Evolutionary conservation across 2,888 invertebrate genomes (phyloP), one percentile per base, ranked within the genome.

Genomic region (Pegoplata infirma): DNA sequence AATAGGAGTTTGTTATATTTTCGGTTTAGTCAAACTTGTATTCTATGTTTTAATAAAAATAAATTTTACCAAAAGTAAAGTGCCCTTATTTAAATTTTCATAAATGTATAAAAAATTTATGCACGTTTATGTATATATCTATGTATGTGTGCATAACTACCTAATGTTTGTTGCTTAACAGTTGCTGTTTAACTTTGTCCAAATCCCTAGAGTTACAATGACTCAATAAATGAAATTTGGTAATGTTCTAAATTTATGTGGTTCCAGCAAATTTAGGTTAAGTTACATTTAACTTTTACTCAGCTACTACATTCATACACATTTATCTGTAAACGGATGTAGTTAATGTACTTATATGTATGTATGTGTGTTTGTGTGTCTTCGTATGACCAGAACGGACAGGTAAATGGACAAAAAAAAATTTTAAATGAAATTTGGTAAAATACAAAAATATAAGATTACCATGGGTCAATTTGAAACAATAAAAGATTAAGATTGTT

Each of bases 231-330:
- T 64, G 59, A 73, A 73, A 56, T 76, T 77, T 72, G 56, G 61
- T 59, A 69, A 76, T 76, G 68, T 74, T 64, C 12, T n/a, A 64
- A 77, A 64, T 69, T 69, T 69, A 74, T 77, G 73, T 67, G 56
- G 17, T 36, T 51, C 51, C 46, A 53, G 32, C 21, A 73, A 64
- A 77, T 73, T 73, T 68, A 16, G 77, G 73, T 73, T 73, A 77
- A 73, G 56, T 73, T 68, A 68, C 51, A 68, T 32, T 53, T 32
- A 59, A 63, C 66, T 76, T 59, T n/a, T n/a, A n/a, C n/a, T n/a
- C n/a, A n/a, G n/a, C n/a, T n/a, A n/a, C n/a, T n/a, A n/a, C n/a
- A 12, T 21, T 8, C 53, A 56, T n/a, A 67, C 28, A 64, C n/a
- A 8, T 12, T 36, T 21, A 23, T 25, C 55, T 28, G 7, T 17